phyloP scores from a whole-genome alignment of 2,113 vertebrate genomes.

The Carassius carassius region DNA sequence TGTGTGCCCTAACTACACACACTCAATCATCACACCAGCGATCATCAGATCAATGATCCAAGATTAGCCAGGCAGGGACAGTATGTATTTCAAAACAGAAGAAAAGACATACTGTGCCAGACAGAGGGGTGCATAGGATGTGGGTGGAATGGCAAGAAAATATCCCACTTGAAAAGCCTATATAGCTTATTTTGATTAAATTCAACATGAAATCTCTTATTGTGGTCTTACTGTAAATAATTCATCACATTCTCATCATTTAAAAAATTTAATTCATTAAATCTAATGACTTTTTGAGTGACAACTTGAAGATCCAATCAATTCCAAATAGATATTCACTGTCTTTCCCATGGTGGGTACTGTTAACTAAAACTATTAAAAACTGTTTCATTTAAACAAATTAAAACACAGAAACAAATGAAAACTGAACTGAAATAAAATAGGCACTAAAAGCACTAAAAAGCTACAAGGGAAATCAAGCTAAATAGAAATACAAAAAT shows the following conservation, averaged over 20 bases:
- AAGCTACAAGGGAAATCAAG: not conserved
- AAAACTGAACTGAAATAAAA: not conserved
- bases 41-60: slow-evolving; percentile 23
- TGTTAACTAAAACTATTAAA: not conserved
- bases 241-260: not conserved
- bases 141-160: slow-evolving; percentile 30
- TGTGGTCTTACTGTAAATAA: not conserved
- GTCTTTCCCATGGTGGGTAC: not conserved
- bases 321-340: not conserved
- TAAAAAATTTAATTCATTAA: not conserved
- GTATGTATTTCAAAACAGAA: slow-evolving; percentile 46
- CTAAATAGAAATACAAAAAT: not conserved
- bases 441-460: not conserved
- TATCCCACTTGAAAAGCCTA: not conserved
- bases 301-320: not conserved
- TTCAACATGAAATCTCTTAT: slow-evolving; percentile 3
- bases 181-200: not conserved
- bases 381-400: not conserved
- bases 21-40: slow-evolving; percentile 21
- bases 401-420: not conserved
- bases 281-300: not conserved
- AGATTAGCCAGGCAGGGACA: slow-evolving; percentile 46
- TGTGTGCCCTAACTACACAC: slow-evolving; percentile 49
- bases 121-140: slow-evolving; percentile 26
- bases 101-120: slow-evolving; percentile 49